phyloP scores from a whole-genome alignment of 1,140 invertebrate genomes.

The Atta colombica region DNA sequence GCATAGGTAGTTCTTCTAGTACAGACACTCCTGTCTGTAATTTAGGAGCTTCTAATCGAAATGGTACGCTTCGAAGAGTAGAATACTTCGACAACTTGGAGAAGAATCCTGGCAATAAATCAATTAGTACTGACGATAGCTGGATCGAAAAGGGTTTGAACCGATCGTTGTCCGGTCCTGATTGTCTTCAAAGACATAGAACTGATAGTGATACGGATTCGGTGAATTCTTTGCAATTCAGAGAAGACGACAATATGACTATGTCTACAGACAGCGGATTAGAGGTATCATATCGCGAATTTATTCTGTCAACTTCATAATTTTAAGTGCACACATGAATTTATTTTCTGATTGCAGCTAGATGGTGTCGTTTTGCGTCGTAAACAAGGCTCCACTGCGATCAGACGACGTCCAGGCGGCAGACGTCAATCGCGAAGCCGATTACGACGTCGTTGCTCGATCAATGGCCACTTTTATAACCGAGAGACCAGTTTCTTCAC shows the following conservation, averaged over 20 bases:
- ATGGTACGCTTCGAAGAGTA: constrained; percentile 82
- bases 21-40: constrained; percentile 84
- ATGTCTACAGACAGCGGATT: constrained; percentile 86
- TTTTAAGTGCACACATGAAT: background rate
- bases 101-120: constrained; percentile 82
- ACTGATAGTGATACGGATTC: constrained; percentile 85
- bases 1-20: constrained; percentile 83
- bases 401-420: constrained; percentile 90
- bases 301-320: background rate
- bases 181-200: constrained; percentile 87
- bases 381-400: constrained; percentile 89
- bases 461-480: constrained; percentile 96
- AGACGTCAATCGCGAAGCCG: constrained; percentile 89
- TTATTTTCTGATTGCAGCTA: constrained; percentile 72
- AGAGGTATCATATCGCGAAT: constrained; percentile 78
- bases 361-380: constrained; percentile 84
- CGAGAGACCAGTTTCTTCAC: constrained; percentile 95
- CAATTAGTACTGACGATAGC: constrained; percentile 84
- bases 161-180: constrained; percentile 90
- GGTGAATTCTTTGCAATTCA: constrained; percentile 84
- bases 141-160: constrained; percentile 88
- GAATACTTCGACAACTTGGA: constrained; percentile 85
- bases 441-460: constrained; percentile 92
- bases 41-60: constrained; percentile 80
- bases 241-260: constrained; percentile 86